phyloP scores from a whole-genome alignment of 2,797 vertebrate species.

The Poecilia gillii region DNA sequence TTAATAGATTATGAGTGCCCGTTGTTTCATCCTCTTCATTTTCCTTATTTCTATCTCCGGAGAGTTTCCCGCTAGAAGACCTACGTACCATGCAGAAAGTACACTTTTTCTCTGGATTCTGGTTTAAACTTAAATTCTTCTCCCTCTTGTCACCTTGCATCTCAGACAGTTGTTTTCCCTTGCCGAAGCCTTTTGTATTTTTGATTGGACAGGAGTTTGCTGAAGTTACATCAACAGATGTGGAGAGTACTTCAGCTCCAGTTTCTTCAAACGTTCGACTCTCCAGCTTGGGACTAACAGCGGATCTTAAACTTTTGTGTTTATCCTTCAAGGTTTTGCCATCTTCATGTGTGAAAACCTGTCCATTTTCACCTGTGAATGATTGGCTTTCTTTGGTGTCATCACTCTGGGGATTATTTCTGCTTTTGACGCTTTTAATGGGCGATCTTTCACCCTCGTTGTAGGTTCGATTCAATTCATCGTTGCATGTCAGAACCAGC shows the following conservation, averaged over 20 bases:
- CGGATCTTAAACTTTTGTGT: slow-evolving; percentile 1
- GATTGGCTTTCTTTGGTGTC: slow-evolving; percentile 14
- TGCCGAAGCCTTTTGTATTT: slow-evolving; percentile 5
- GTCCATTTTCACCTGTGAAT: neutral
- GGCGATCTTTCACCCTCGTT: slow-evolving; percentile 38
- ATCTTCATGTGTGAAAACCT: slow-evolving; percentile 4
- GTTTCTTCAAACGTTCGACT: slow-evolving; percentile 45
- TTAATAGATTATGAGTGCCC: neutral
- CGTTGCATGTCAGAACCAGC: slow-evolving; percentile 65
- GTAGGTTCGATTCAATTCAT: slow-evolving; percentile 64
- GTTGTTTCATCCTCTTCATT: neutral
- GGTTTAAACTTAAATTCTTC: slow-evolving; percentile 9
- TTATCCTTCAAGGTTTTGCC: neutral
- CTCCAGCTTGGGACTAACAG: neutral
- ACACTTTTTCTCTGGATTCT: slow-evolving; percentile 1
- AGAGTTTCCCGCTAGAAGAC: neutral
- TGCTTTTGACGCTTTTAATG: slow-evolving; percentile 15
- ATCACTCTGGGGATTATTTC: slow-evolving; percentile 1
- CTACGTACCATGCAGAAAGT: slow-evolving; percentile 4
- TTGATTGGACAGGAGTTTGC: slow-evolving; percentile 10
- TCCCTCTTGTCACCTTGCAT: slow-evolving; percentile 1
- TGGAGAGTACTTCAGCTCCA: slow-evolving; percentile 29
- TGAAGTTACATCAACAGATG: slow-evolving; percentile 43
- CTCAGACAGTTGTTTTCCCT: slow-evolving; percentile 10
- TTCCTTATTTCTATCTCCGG: slow-evolving; percentile 14